These are phyloP conservation scores for Gymnobelideus leadbeateri DNA, from an alignment of 2,113 vertebrate species.

Conservation along the genomic window DNA sequence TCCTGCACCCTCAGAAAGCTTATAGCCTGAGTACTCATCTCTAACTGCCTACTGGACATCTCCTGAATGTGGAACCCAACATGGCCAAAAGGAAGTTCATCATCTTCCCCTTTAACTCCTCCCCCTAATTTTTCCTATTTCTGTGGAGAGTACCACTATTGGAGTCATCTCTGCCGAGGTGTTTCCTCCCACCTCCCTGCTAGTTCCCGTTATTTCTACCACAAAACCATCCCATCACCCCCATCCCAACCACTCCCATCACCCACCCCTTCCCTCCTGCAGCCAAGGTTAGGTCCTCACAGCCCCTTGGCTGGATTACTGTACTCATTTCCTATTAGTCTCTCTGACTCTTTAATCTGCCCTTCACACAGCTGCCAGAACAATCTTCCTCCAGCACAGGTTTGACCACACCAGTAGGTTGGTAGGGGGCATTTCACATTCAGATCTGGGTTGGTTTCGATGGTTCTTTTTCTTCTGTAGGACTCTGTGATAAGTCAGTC, in stretches of 20 bases:
- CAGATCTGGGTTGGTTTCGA: not conserved
- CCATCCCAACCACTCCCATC: too few relatives aligned
- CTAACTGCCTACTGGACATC: not conserved
- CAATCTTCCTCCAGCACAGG: not conserved
- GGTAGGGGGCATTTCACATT: not conserved
- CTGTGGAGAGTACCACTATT: not conserved
- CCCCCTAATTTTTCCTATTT: not conserved
- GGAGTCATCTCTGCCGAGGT: not conserved
- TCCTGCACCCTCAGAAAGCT: not conserved
- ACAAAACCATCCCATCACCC: not conserved
- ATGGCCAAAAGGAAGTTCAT: not conserved
- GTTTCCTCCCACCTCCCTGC: not conserved
- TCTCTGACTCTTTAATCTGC: not conserved
- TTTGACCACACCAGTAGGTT: not conserved
- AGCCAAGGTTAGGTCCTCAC: not conserved
- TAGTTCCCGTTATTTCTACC: not conserved
- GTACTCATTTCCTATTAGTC: not conserved
- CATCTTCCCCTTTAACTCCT: not conserved
- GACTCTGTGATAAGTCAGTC: not conserved
- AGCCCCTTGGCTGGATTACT: not conserved
- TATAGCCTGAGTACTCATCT: not conserved
- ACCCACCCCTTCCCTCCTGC: not conserved
- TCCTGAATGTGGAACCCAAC: not conserved
- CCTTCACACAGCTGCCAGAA: not conserved
- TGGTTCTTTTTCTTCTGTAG: not conserved